Evolutionary conservation across 2,888 invertebrate genomes (phyloP), one percentile per base, ranked within the genome.

Genomic region (Himalopsyche kuldschensis): DNA sequence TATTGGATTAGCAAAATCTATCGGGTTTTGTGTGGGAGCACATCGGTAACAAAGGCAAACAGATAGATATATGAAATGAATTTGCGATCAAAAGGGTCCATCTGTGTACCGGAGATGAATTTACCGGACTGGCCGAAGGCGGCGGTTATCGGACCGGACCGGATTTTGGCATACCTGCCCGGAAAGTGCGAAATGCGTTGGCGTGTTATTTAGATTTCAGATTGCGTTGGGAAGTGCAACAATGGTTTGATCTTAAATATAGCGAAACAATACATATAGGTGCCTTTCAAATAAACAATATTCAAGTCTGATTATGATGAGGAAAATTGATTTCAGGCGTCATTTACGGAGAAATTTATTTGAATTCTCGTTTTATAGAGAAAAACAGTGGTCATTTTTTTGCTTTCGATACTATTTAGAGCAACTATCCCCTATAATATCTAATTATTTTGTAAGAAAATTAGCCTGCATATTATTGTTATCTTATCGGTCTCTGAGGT

Each of bases 1-100:
- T 41, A 41, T 15, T 41, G 11, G 1, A 41, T 24, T 55, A 15
- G 3, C 55, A 24, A 24, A 20, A 55, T 55, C 20, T 55, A 55
- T 55, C 24, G 24, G 55, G 1, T 8, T 24, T 55, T 20, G 24
- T 24, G 55, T 55, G 27, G 20, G 75, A 20, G 30, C 30, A 75
- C 30, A 32, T 3, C 30, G 4, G 78, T 41, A 80, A 63, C 80
- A 69, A 63, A 79, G 41, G 81, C 47, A 75, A 46, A 75, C 75
- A 69, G 81, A 75, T 46, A 81, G 76, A 81, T 75, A 76, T 76
- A 81, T 81, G 41, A 81, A 81, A 76, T 81, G 76, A 81, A 81
- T 81, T 81, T 75, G 10, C 41, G 35, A 32, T 63, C 69, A 30
- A 81, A 80, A 75, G 46, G 46, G 69, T 27, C 4, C 63, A 35